Evolutionary conservation across 2,113 vertebrate species (phyloP), one percentile per base, ranked within the genome.

Genomic region (Oncorhynchus masou): DNA sequence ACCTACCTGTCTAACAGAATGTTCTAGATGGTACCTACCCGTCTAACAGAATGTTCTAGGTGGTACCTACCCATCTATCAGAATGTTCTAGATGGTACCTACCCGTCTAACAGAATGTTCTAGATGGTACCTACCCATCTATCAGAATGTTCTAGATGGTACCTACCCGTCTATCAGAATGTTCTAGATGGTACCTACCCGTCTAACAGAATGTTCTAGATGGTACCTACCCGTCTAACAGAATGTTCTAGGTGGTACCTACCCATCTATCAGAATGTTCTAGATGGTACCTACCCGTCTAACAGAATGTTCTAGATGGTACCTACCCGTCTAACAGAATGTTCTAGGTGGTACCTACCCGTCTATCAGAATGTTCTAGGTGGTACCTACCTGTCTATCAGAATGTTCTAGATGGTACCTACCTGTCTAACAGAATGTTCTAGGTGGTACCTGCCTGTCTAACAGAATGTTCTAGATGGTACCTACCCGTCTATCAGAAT

Each of bases 241-340:
- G 93, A 81, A 96, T 93, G 77, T 90, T 94, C 81, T 96, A 98
- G 13, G 95, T 94, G 39, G 34, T 39, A 1, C 31, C 15, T 87
- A 96, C 96, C 95, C 86, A 86, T 97, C 93, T 11, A 97, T 95
- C 8, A 97, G 93, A 81, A 96, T 93, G 77, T 90, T 94, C 81
- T 95, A 98, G 13, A 95, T 94, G 39, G 34, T 39, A 1, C 31
- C 15, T 87, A 97, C 96, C 95, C 86, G 86, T 97, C 94, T 11
- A 97, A 95, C 8, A 97, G 93, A 81, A 96, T 93, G 77, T 90
- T 94, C 81, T 96, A 98, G 13, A 95, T 94, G 39, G 29, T 29
- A 29, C 29, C 29, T 29, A 29, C 29, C 29, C 1, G 29, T 29
- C 4, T 29, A 29, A 3, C 27, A 29, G 27, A 29, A 29, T 29